Conservation (phyloP, 2,888 invertebrate species). For the Xestia xanthographa region DNA sequence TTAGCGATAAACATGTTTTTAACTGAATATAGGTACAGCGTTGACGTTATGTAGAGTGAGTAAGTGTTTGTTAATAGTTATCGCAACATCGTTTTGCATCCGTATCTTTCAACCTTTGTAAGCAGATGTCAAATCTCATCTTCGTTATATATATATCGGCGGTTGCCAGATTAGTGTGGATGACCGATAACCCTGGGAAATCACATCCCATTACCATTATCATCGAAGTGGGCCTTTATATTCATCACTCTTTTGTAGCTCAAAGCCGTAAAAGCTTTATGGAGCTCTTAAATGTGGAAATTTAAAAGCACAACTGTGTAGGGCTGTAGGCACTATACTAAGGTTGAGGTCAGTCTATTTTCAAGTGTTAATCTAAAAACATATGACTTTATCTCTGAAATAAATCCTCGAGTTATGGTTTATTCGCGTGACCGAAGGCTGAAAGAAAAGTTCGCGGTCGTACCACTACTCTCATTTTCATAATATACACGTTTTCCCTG, state of each 20-base stretch:
- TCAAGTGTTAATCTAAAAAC: slow-evolving; percentile 57
- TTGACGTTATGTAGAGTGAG: neutral
- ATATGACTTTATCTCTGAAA: slow-evolving; percentile 62
- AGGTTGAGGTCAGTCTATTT: slow-evolving; percentile 58
- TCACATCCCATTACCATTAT: neutral
- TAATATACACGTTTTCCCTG: slow-evolving; percentile 45
- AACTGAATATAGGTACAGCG: slow-evolving; percentile 6
- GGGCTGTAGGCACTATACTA: slow-evolving; percentile 7
- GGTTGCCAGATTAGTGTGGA: neutral
- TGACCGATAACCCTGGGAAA: neutral
- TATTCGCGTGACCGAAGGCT: slow-evolving; percentile 69
- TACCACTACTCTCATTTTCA: slow-evolving; percentile 54
- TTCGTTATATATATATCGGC: neutral
- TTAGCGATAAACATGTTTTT: slow-evolving; percentile 38
- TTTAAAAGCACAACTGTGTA: slow-evolving; percentile 21
- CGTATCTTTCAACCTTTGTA: slow-evolving; percentile 4
- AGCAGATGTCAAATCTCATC: slow-evolving; percentile 1
- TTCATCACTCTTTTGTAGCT: slow-evolving; percentile 18
- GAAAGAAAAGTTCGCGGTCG: slow-evolving; percentile 27
- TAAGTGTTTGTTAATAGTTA: neutral
- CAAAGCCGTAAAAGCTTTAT: slow-evolving; percentile 24
- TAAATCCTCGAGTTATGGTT: slow-evolving; percentile 65
- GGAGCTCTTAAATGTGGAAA: slow-evolving; percentile 10
- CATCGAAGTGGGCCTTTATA: slow-evolving; percentile 1
- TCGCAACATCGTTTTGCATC: neutral